phyloP scores from a whole-genome alignment of 1,140 invertebrate species.

The Acyrthosiphon pisum region DNA sequence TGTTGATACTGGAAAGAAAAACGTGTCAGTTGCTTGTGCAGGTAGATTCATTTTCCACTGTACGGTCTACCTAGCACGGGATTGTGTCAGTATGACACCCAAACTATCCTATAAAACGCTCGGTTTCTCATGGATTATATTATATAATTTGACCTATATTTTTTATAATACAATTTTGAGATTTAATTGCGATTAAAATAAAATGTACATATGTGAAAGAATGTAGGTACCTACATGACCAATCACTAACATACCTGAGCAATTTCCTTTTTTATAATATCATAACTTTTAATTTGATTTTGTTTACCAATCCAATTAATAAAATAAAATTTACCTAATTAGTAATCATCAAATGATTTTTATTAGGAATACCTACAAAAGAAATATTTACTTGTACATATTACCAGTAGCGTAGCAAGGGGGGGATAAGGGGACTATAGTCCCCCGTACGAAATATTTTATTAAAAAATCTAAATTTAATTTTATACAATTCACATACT shows the following conservation, averaged over 20 bases:
- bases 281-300: background rate
- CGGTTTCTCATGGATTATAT: background rate
- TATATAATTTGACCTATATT: conserved; percentile 8
- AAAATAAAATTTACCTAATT: background rate
- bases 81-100: conserved; percentile 48
- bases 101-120: conserved; percentile 30
- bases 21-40: background rate
- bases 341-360: background rate
- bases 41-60: background rate
- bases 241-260: no score
- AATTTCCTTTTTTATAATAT: no score
- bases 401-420: no score
- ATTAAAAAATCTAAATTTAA: background rate
- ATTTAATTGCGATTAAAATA: background rate
- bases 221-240: background rate
- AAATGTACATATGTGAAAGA: background rate
- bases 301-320: background rate
- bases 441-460: no score
- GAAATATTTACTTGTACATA: background rate
- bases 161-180: background rate
- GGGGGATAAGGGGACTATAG: no score
- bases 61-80: conserved; percentile 40
- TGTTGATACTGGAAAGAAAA: conserved; percentile 27
- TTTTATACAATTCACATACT: background rate
- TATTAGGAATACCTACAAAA: background rate